These are phyloP conservation scores for Cheilosia grossa DNA, from an alignment of 2,888 invertebrate species.

Conservation along the genomic window DNA sequence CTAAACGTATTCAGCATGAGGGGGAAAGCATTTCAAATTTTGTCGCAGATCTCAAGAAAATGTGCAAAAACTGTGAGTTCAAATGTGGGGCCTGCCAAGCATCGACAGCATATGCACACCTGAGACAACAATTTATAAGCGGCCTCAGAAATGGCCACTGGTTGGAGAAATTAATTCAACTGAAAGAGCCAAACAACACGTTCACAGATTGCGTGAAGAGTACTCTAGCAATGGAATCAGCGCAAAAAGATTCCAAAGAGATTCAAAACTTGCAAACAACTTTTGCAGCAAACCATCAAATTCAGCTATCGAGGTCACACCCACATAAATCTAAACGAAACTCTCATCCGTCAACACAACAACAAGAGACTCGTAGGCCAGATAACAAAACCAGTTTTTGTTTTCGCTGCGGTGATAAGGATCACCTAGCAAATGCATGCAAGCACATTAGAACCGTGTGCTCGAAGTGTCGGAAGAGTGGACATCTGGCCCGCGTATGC, in stretches of 20 bases:
- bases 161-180: constrained; percentile 38
- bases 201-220: constrained; percentile 14
- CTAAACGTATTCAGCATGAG: constrained; percentile 35
- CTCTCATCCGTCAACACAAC: neutral
- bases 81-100: constrained; percentile 20
- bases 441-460: neutral
- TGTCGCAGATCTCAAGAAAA: constrained; percentile 41
- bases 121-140: constrained; percentile 43
- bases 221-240: constrained; percentile 31
- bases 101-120: constrained; percentile 32
- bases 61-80: constrained; percentile 28
- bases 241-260: constrained; percentile 47
- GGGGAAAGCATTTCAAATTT: constrained; percentile 35
- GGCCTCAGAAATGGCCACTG: constrained; percentile 35
- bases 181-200: constrained; percentile 32
- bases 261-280: constrained; percentile 43
- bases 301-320: neutral
- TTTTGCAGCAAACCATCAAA: neutral
- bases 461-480: neutral
- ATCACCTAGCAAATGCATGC: constrained; percentile 9
- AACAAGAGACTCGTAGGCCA: neutral
- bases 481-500: neutral
- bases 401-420: constrained; percentile 6
- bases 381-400: neutral
- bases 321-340: neutral